Evolutionary conservation across 2,113 vertebrate genomes (phyloP), one percentile per base, ranked within the genome.

Genomic region (Sylvia atricapilla): DNA sequence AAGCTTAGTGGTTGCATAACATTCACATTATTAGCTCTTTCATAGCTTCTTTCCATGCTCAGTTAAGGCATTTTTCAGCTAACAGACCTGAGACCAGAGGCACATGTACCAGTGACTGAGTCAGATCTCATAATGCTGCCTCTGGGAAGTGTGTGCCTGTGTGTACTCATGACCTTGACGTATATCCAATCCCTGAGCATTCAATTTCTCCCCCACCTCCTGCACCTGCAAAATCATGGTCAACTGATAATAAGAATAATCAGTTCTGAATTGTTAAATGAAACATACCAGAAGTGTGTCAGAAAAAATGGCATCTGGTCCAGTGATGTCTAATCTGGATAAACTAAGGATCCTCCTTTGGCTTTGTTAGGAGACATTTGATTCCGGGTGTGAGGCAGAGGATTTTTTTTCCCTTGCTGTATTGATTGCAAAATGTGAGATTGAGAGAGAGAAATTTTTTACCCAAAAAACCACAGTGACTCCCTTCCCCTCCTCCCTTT

Each of bases 1-100:
- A 92, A 88, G 87, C 93, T 81, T 92, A 88, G 76, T 79, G 76
- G 41, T 88, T 94, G 60, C 60, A 72, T 92, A 95, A 90, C 62
- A 23, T 84, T 95, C 7, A 46, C 79, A 58, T 95, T 80, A 94
- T 74, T 81, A 81, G 68, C 49, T 84, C 55, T 85, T 83, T 30
- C 68, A 78, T 75, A 67, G 79, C 41, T 83, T 88, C 72, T 96
- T 90, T 55, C 68, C 1, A 0, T 74, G 85, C 68, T 83, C 75
- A 91, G 41, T 88, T 69, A 13, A 77, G 70, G 55, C 58, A 82
- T 91, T 87, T 93, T 77, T 77, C 58, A 70, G 85, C 85, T 81
- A 21, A 56, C 9, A 81, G 85, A 52, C 39, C 50, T 67, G 63
- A 41, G 68, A 35, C 22, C 68, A 56, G 83, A 83, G 84, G 67